Evolutionary conservation across 2,113 vertebrate genomes (phyloP).

Genomic region (Eonycteris spelaea): DNA sequence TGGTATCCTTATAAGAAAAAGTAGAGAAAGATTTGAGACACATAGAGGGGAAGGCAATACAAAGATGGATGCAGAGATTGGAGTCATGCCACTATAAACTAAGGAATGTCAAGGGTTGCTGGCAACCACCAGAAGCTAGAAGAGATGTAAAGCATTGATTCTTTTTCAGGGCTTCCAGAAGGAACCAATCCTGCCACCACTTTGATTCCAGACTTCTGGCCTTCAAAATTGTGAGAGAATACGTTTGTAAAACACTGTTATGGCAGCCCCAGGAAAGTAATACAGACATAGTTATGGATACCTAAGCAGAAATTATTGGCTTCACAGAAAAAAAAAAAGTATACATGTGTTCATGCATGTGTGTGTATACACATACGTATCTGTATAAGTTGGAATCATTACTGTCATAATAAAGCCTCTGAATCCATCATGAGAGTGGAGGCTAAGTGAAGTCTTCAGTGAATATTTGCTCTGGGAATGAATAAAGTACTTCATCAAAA

Average conservation of each 20-base stretch:
- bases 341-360: rapidly evolving
- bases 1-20: not conserved
- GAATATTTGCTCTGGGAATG: not conserved
- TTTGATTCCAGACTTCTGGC: not conserved
- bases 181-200: not conserved
- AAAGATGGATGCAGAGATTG: not conserved
- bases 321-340: not conserved
- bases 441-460: not conserved
- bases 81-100: not conserved
- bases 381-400: not conserved
- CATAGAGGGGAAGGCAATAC: not conserved
- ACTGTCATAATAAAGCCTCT: not conserved
- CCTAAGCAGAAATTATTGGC: not conserved
- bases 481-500: not conserved
- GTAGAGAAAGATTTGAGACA: not conserved
- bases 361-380: not conserved
- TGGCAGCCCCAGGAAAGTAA: not conserved
- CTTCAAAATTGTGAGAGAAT: not conserved
- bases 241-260: not conserved
- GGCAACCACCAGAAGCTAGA: not conserved
- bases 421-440: not conserved
- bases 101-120: not conserved
- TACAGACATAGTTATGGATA: not conserved
- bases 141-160: not conserved
- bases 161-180: not conserved